Evolutionary conservation across 1,140 invertebrate genomes (phyloP).

Genomic region (Anoplolepis gracilipes): DNA sequence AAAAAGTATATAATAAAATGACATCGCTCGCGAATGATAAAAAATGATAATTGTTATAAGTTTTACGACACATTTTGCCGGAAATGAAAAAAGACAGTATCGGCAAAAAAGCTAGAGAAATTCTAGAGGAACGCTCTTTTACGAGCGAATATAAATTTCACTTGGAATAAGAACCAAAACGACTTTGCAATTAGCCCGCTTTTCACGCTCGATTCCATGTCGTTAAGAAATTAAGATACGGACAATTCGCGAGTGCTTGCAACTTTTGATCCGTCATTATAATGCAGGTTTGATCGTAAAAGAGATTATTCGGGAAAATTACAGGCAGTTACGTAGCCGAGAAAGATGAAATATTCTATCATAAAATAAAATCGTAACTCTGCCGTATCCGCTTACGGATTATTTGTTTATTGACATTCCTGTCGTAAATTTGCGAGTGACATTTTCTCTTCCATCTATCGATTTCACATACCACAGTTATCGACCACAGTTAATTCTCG

Average conservation of each 20-base stretch:
- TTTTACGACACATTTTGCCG: neutral
- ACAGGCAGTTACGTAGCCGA: neutral
- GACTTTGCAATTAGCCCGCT: neutral
- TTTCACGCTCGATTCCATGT: neutral
- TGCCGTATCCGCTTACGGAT: neutral
- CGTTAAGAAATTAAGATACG: slow-evolving; percentile 14
- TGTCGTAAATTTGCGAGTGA: neutral
- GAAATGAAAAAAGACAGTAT: neutral
- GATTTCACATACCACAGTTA: neutral
- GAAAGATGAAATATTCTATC: neutral
- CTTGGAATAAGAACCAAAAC: neutral
- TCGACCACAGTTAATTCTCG: slow-evolving; percentile 7
- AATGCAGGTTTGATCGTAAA: slow-evolving; percentile 34
- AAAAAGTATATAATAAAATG: neutral
- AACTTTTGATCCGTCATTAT: slow-evolving; percentile 1
- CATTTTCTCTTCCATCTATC: neutral
- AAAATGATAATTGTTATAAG: neutral
- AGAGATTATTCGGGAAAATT: slow-evolving; percentile 32
- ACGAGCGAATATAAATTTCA: slow-evolving; percentile 22
- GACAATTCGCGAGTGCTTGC: slow-evolving; percentile 20
- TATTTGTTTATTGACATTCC: slow-evolving; percentile 37
- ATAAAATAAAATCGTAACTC: slow-evolving; percentile 32
- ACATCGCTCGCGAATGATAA: neutral
- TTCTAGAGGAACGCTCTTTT: slow-evolving; percentile 11
- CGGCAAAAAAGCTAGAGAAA: neutral